Percentiles rank a stretch among this genome's conserved stretches.
These are phyloP conservation scores for Tenebrio molitor DNA, from an alignment of 1,140 invertebrate species.

Conservation along the genomic window DNA sequence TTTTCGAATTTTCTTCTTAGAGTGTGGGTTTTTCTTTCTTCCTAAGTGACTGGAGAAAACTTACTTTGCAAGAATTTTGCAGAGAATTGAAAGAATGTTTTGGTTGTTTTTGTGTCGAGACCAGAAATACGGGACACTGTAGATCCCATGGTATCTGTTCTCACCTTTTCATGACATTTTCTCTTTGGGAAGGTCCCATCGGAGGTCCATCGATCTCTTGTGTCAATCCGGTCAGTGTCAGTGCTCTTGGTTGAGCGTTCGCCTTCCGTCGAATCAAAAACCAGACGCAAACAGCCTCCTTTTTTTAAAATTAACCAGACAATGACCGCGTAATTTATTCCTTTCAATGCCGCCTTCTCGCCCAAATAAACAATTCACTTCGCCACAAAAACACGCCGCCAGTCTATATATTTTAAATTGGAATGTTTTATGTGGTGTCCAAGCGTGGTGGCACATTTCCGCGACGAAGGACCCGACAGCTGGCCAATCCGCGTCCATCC, in stretches of 20 bases:
- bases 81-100: too few relatives aligned
- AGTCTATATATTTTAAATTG: background rate
- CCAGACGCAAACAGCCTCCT: background rate
- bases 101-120: too few relatives aligned
- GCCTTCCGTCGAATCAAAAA: background rate
- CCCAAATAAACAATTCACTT: slow-evolving; percentile 3
- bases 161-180: too few relatives aligned
- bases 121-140: too few relatives aligned
- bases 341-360: slow-evolving; percentile 9
- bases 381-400: background rate
- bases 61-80: too few relatives aligned
- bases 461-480: background rate
- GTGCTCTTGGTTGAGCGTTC: background rate
- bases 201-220: too few relatives aligned
- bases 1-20: too few relatives aligned
- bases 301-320: slow-evolving; percentile 1
- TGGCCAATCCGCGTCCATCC: too few relatives aligned
- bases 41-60: too few relatives aligned
- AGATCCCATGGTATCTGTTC: too few relatives aligned
- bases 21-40: too few relatives aligned
- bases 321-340: slow-evolving; percentile 10
- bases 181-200: too few relatives aligned
- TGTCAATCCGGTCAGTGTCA: background rate
- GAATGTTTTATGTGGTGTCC: background rate
- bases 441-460: background rate